Evolutionary conservation across 2,113 vertebrate species (phyloP).

Genomic region (Varanus komodoensis): DNA sequence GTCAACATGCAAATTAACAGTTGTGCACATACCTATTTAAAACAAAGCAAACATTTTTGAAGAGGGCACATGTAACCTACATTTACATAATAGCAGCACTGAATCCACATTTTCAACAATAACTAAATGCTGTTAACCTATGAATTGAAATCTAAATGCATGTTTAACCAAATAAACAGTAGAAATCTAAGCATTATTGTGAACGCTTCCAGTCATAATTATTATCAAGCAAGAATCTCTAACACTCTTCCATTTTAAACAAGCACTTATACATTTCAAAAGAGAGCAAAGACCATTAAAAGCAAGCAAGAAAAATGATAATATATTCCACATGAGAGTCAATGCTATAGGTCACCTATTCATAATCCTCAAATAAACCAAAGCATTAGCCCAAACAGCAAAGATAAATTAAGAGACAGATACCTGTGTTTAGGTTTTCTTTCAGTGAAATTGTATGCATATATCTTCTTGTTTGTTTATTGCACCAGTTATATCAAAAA

Average conservation of each 20-base stretch:
- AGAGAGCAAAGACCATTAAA: background rate
- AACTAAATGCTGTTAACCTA: conserved; percentile 1
- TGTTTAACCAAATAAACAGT: conserved; percentile 17
- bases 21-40: conserved; percentile 28
- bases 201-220: background rate
- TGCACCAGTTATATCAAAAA: background rate
- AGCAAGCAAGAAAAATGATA: conserved; percentile 25
- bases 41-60: conserved; percentile 15
- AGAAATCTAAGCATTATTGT: background rate
- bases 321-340: fast-evolving
- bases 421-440: conserved; percentile 20
- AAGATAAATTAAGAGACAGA: conserved; percentile 29
- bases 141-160: background rate
- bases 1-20: conserved; percentile 41
- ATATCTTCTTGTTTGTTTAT: fast-evolving
- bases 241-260: background rate
- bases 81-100: background rate
- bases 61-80: background rate
- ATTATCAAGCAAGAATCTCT: background rate
- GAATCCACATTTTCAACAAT: conserved; percentile 27
- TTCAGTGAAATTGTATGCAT: conserved; percentile 16
- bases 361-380: background rate
- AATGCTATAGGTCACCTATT: background rate
- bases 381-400: background rate
- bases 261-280: background rate